Evolutionary conservation across 2,113 vertebrate genomes (phyloP).

Genomic region (Barnardius zonarius): DNA sequence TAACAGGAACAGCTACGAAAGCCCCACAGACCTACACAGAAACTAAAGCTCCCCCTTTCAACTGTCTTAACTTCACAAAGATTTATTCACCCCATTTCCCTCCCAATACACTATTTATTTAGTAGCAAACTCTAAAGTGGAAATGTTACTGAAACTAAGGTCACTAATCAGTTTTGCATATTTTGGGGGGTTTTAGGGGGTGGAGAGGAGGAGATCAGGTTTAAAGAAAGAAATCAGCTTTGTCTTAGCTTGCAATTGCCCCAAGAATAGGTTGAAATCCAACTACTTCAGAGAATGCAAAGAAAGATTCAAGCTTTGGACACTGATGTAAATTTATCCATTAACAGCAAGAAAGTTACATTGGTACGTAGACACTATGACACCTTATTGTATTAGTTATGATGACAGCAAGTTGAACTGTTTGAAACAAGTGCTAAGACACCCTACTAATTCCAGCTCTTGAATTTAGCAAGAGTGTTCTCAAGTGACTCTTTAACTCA

Average conservation of each 20-base stretch:
- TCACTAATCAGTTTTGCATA: not conserved
- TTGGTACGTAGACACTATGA: not conserved
- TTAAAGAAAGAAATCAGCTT: not conserved
- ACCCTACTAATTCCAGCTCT: not conserved
- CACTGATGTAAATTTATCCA: not conserved
- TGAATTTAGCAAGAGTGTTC: not conserved
- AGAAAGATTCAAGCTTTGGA: not conserved
- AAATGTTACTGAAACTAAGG: not conserved
- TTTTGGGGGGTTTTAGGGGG: rapidly evolving
- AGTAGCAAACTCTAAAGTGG: not conserved
- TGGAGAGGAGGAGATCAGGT: not conserved
- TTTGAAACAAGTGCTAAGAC: not conserved
- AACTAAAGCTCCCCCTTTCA: not conserved
- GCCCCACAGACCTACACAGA: not conserved
- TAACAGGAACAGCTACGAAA: not conserved
- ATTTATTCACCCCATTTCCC: not conserved
- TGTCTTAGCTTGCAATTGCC: not conserved
- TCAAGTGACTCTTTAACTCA: not conserved
- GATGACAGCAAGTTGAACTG: not conserved
- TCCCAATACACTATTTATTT: not conserved
- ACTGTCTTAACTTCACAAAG: not conserved
- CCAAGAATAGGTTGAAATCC: not conserved
- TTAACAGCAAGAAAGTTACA: not conserved
- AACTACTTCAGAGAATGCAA: not conserved
- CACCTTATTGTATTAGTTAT: not conserved